Evolutionary conservation across 2,797 vertebrate genomes (phyloP).

Genomic region (Scleropages formosus): DNA sequence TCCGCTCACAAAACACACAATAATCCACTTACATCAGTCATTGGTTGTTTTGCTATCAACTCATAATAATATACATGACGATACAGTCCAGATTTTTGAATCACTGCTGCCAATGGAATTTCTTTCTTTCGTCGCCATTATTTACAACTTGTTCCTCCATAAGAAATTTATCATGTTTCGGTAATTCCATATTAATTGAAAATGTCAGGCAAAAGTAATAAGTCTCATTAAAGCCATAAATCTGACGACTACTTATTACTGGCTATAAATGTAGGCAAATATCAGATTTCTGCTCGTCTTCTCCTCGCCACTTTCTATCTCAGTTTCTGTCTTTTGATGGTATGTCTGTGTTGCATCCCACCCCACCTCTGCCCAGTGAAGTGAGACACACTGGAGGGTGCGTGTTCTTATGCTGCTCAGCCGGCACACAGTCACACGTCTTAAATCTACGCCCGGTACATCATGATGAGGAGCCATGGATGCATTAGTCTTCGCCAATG

Average conservation of each 20-base stretch:
- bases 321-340: background rate
- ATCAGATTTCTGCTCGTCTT: background rate
- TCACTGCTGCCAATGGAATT: no score
- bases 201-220: background rate
- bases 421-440: background rate
- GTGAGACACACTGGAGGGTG: background rate
- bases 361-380: no score
- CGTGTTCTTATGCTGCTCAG: background rate
- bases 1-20: no score
- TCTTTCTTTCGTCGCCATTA: no score
- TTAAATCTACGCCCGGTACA: background rate
- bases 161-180: no score
- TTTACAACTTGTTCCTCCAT: no score
- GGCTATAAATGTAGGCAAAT: background rate
- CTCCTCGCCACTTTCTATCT: background rate
- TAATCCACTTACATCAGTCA: no score
- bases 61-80: no score
- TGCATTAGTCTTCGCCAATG: background rate
- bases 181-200: background rate
- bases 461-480: background rate
- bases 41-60: no score
- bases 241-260: background rate
- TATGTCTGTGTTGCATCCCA: background rate
- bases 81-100: no score
- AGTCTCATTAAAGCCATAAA: background rate